A percentile compares a stretch with the other conserved stretches of the same genome.
Conservation (phyloP, 2,888 invertebrate genomes). For the Sphaeridia pumilis region DNA sequence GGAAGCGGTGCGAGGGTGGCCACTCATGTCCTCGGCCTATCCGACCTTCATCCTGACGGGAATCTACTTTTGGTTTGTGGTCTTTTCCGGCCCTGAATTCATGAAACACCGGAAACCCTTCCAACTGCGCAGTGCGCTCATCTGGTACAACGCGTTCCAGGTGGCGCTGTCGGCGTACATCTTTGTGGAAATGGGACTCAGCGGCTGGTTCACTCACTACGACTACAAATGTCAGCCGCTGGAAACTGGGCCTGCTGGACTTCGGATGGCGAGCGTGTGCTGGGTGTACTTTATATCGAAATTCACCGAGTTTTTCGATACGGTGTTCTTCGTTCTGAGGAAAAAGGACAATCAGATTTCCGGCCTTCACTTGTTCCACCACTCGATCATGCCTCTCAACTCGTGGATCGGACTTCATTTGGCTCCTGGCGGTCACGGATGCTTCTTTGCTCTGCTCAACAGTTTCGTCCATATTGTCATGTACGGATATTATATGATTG, state of each 20-base stretch:
- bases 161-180: constrained; percentile 68
- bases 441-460: constrained; percentile 87
- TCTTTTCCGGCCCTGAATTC: too few relatives aligned
- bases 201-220: constrained; percentile 83
- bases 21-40: too few relatives aligned
- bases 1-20: too few relatives aligned
- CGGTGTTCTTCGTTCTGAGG: constrained; percentile 87
- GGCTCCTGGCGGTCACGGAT: constrained; percentile 91
- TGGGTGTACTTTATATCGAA: constrained; percentile 98
- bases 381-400: constrained; percentile 91
- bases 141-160: constrained; percentile 75
- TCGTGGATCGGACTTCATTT: constrained; percentile 94
- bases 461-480: constrained; percentile 94
- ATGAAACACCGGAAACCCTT: constrained; percentile 80
- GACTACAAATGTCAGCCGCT: constrained; percentile 81
- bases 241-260: constrained; percentile 43
- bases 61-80: too few relatives aligned
- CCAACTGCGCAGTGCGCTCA: constrained; percentile 58
- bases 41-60: too few relatives aligned
- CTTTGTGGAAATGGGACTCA: constrained; percentile 70
- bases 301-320: constrained; percentile 93
- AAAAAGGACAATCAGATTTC: constrained; percentile 91
- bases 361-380: constrained; percentile 88
- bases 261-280: constrained; percentile 77
- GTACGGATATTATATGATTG: constrained; percentile 93